Percentiles rank a stretch among this genome's conserved stretches.
phyloP scores from a whole-genome alignment of 2,888 invertebrate species.

The Synanthedon andrenaeformis region DNA sequence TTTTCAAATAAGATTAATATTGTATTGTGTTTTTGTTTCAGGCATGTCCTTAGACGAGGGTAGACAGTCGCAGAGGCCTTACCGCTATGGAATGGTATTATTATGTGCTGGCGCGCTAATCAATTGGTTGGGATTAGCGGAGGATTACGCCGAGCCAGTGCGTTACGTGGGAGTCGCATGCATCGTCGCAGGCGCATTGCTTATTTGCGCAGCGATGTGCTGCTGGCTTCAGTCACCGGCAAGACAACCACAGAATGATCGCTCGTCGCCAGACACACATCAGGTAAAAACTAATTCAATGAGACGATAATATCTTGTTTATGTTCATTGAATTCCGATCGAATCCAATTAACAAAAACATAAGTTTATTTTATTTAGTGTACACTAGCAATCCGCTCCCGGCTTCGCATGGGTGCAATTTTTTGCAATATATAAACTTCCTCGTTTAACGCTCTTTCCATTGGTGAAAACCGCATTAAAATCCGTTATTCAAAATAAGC shows the following conservation, averaged over 20 bases:
- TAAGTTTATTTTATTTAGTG: background rate
- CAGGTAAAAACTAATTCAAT: slow-evolving; percentile 33
- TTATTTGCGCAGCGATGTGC: slow-evolving; percentile 80
- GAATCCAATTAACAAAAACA: background rate
- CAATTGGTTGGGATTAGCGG: slow-evolving; percentile 80
- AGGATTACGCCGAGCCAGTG: slow-evolving; percentile 78
- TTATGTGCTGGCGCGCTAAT: slow-evolving; percentile 79
- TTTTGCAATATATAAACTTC: no score
- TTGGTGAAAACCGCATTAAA: no score
- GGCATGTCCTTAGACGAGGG: slow-evolving; percentile 76
- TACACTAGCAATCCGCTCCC: no score
- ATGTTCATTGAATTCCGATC: background rate
- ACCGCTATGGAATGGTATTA: slow-evolving; percentile 79
- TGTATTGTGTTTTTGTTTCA: slow-evolving; percentile 25
- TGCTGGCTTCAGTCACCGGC: slow-evolving; percentile 76
- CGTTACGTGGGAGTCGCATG: slow-evolving; percentile 80
- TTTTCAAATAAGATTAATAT: no score
- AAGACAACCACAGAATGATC: slow-evolving; percentile 51
- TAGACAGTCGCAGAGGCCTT: slow-evolving; percentile 76
- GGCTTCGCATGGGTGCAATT: background rate
- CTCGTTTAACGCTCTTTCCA: no score
- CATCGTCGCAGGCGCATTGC: slow-evolving; percentile 78
- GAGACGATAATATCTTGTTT: background rate
- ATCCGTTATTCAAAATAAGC: no score
- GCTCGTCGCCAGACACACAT: slow-evolving; percentile 57